A percentile compares a stretch with the other conserved stretches of the same genome.
These are phyloP conservation scores for Ladona fulva DNA, from an alignment of 1,140 invertebrate genomes.

Conservation along the genomic window DNA sequence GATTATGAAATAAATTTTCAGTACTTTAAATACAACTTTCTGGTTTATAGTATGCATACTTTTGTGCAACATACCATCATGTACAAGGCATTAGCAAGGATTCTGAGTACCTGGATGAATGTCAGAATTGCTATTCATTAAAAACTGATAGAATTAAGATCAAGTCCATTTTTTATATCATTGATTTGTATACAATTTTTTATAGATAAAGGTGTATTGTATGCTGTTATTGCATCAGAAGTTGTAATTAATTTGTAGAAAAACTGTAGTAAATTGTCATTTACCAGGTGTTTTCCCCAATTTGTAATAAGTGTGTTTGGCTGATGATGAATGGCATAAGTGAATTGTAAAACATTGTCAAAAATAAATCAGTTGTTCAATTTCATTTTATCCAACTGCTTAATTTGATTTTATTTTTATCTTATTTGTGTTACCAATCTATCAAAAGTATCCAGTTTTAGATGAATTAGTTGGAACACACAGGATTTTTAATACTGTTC, in stretches of 20 bases:
- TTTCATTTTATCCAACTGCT: too few species aligned
- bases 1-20: background rate
- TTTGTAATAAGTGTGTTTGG: background rate
- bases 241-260: background rate
- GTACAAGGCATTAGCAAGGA: background rate
- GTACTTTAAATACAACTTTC: background rate
- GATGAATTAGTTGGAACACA: too few species aligned
- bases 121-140: background rate
- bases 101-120: background rate
- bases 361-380: background rate
- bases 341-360: background rate
- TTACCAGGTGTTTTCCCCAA: background rate
- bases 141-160: background rate
- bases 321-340: background rate
- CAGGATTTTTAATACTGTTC: too few species aligned
- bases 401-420: background rate
- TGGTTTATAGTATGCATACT: background rate
- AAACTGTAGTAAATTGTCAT: background rate
- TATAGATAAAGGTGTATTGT: background rate
- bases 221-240: background rate
- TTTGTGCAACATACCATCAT: background rate
- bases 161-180: background rate
- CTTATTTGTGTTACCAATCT: background rate
- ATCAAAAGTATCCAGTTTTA: too few species aligned
- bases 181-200: constrained; percentile 7